These are phyloP conservation scores for Andricus grossulariae DNA, from an alignment of 1,140 invertebrate genomes.

Conservation along the genomic window DNA sequence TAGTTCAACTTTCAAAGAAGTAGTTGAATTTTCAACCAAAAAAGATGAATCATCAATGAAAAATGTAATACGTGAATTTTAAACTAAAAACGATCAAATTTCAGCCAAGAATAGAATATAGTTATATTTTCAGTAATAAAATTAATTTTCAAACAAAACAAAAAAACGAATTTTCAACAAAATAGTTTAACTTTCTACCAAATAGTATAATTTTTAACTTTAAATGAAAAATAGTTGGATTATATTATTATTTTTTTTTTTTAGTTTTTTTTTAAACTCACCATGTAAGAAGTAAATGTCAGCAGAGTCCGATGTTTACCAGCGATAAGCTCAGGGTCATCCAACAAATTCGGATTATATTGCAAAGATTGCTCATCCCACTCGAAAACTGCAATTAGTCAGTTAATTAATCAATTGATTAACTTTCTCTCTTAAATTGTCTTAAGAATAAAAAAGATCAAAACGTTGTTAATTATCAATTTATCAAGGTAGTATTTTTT, in stretches of 20 bases:
- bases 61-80: too few relatives aligned
- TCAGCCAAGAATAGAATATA: too few relatives aligned
- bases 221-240: too few relatives aligned
- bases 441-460: slow-evolving; percentile 31
- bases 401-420: slow-evolving; percentile 36
- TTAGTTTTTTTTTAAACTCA: slow-evolving; percentile 57
- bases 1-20: too few relatives aligned
- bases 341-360: slow-evolving; percentile 92
- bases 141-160: too few relatives aligned
- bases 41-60: too few relatives aligned
- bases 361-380: slow-evolving; percentile 76
- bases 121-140: too few relatives aligned
- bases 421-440: slow-evolving; percentile 34
- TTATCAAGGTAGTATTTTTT: background rate
- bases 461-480: background rate
- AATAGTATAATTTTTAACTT: too few relatives aligned
- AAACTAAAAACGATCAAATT: slow-evolving; percentile 25
- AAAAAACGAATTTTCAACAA: too few relatives aligned
- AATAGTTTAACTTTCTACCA: too few relatives aligned
- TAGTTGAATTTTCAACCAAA: too few relatives aligned
- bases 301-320: slow-evolving; percentile 95
- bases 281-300: slow-evolving; percentile 97
- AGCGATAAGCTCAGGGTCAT: slow-evolving; percentile 96
- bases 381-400: slow-evolving; percentile 66
- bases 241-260: too few relatives aligned